Base-by-base conservation (phyloP, 2,888 invertebrate genomes). In the Drosophila macrospina region DNA sequence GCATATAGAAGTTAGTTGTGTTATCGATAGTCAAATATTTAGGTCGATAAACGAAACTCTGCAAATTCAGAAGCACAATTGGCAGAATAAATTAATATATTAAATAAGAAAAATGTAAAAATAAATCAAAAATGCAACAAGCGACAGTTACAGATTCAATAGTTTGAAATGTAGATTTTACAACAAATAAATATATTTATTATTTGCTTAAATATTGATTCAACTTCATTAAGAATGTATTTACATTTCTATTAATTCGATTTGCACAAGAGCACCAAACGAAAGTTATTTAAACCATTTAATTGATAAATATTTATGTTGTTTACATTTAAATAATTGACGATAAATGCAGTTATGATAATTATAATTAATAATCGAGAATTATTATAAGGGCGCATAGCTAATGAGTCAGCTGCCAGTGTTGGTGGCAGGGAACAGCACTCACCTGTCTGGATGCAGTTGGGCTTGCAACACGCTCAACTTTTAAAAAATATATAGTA, bases 391-490 rank as follows among this genome's bases (percentile, higher is more conserved):
- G n/a, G 15, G 6, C 15, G 26, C 60, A 28, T 42, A 11, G 20
- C 15, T 30, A 56, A 56, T 20, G 45, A 10, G 28, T n/a, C 56
- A 45, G n/a, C 5, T 42, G n/a, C 1, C 15, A 39, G 16, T 41
- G 16, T 20, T 41, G 13, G 32, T n/a, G 13, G 54, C 20, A 42
- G 10, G 34, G 26, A 36, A 2, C 13, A 30, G 11, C 24, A 51
- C 59, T 51, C n/a, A 59, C 59, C 59, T 57, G 37, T 11, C 28
- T 6, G 32, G 6, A 32, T 47, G 47, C 47, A 39, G 16, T 10
- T 32, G 16, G 8, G 16, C 20, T 20, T 28, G 45, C 5, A 28
- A 41, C 39, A 16, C 30, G 16, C 8, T 24, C 11, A 11, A 44
- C 6, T 39, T 51, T 26, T 5, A 1, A 42, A 13, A 20, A 32